Percentiles rank a stretch among this genome's conserved stretches.
phyloP scores from a whole-genome alignment of 2,888 invertebrate genomes.

The Eupeodes latifasciatus region DNA sequence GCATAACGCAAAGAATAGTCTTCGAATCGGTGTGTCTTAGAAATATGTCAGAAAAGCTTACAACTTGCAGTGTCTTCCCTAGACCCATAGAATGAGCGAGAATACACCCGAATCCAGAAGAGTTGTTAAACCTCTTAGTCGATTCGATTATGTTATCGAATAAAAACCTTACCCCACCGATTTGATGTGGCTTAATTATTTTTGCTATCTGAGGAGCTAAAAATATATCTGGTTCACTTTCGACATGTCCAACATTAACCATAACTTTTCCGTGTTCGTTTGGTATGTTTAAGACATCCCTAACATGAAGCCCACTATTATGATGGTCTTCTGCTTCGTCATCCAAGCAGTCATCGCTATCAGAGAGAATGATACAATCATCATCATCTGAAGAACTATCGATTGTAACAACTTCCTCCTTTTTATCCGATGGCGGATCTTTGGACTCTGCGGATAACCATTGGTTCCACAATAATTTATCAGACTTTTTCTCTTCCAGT shows the following conservation, averaged over 20 bases:
- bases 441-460: conserved; percentile 59
- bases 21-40: conserved; percentile 94
- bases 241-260: conserved; percentile 96
- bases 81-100: conserved; percentile 99
- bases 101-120: conserved; percentile 98
- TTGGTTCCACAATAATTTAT: conserved; percentile 49
- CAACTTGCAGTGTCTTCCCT: conserved; percentile 98
- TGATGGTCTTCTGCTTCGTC: conserved; percentile 94
- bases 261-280: conserved; percentile 96
- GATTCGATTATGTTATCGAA: conserved; percentile 99
- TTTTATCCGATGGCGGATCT: conserved; percentile 52
- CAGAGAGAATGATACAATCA: conserved; percentile 94
- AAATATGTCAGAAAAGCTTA: conserved; percentile 98
- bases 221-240: conserved; percentile 95
- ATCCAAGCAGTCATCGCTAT: conserved; percentile 91
- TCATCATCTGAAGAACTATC: conserved; percentile 90
- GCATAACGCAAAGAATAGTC: conserved; percentile 97
- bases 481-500: conserved; percentile 29
- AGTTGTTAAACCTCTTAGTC: conserved; percentile 92
- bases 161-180: conserved; percentile 96
- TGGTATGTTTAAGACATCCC: conserved; percentile 95
- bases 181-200: conserved; percentile 98
- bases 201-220: conserved; percentile 95
- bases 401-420: conserved; percentile 88
- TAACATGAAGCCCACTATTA: conserved; percentile 96